phyloP scores from a whole-genome alignment of 1,140 invertebrate genomes.

The Drosophila triauraria region DNA sequence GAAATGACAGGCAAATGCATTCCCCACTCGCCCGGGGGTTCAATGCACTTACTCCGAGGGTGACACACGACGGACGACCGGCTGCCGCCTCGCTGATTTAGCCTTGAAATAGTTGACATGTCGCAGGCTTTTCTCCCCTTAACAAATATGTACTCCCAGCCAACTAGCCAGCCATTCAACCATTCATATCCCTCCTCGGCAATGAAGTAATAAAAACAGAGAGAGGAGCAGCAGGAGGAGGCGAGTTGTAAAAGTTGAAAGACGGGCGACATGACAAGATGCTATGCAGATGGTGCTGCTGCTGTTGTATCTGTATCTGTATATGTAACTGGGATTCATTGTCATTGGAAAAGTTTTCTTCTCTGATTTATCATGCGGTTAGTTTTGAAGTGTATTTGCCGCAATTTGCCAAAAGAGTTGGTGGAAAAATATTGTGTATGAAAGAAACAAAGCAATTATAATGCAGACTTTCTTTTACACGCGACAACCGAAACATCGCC shows the following conservation, averaged over 20 bases:
- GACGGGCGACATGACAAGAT: slow-evolving; percentile 40
- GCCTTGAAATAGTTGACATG: slow-evolving; percentile 62
- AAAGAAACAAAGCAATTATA: slow-evolving; percentile 75
- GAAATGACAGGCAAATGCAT: slow-evolving; percentile 56
- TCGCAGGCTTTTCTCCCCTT: slow-evolving; percentile 41
- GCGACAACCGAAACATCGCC: slow-evolving; percentile 48
- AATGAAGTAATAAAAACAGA: slow-evolving; percentile 45
- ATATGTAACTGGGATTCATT: slow-evolving; percentile 15
- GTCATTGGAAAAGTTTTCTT: slow-evolving; percentile 32
- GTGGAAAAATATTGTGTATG: slow-evolving; percentile 31
- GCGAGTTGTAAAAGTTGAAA: slow-evolving; percentile 39
- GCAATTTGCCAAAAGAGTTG: slow-evolving; percentile 44
- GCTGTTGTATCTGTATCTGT: not conserved
- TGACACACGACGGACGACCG: slow-evolving; percentile 47
- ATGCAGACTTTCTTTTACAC: slow-evolving; percentile 73
- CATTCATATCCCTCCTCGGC: slow-evolving; percentile 38
- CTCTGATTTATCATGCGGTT: slow-evolving; percentile 24
- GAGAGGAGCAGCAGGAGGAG: not conserved
- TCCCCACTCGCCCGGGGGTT: slow-evolving; percentile 37
- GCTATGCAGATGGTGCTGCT: slow-evolving; percentile 40
- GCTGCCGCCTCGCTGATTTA: slow-evolving; percentile 57
- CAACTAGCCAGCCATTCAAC: slow-evolving; percentile 19
- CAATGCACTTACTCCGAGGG: slow-evolving; percentile 32
- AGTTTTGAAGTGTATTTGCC: slow-evolving; percentile 28
- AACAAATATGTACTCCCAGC: slow-evolving; percentile 9